Evolutionary conservation across 2,797 vertebrate species (phyloP), one percentile per base, ranked within the genome.

Genomic region (Helarctos malayanus): DNA sequence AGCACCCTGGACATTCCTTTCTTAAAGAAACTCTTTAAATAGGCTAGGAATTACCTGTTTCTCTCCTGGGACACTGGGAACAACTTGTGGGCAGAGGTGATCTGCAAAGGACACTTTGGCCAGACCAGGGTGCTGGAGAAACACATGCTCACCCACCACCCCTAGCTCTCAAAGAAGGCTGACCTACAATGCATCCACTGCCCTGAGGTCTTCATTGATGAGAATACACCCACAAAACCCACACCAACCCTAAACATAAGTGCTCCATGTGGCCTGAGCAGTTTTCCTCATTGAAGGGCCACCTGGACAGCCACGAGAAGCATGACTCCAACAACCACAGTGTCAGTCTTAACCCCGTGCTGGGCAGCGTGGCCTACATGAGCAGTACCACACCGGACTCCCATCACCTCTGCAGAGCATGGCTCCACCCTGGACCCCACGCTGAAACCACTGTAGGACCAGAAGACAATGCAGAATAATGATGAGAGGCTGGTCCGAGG

Each of bases 71-170:
- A 63, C 7, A 23, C 23, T 61, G 49, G 38, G 15, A 71, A 41
- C 23, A 78, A 76, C 19, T 16, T 92, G 47, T 63, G 29, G 15
- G 35, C 23, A 59, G n/a, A 83, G 21, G 8, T 38, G 69, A 45
- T 57, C 98, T 99, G 99, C 54, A 99, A 99, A 99, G 98, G 99
- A 99, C 98, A 99, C 99, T 99, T 99, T 99, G 99, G 99, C 98
- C 99, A 99, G 99, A 99, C 99, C 0, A 99, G 99, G 73, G 99
- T 99, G 97, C 98, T 99, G 95, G 99, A 99, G 98, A 76, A 76
- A 45, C 73, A 99, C 92, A 99, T 99, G 97, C 98, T 99, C 98
- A 99, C 99, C n/a, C 98, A 99, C 97, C 99, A 99, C 98, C 99
- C 99, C 18, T 99, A 49, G 99, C 99, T 99, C 98, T 99, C 99